A percentile compares a stretch with the other conserved stretches of the same genome.
phyloP scores from a whole-genome alignment of 23 tunicate species.

The Ascidia mentula region DNA sequence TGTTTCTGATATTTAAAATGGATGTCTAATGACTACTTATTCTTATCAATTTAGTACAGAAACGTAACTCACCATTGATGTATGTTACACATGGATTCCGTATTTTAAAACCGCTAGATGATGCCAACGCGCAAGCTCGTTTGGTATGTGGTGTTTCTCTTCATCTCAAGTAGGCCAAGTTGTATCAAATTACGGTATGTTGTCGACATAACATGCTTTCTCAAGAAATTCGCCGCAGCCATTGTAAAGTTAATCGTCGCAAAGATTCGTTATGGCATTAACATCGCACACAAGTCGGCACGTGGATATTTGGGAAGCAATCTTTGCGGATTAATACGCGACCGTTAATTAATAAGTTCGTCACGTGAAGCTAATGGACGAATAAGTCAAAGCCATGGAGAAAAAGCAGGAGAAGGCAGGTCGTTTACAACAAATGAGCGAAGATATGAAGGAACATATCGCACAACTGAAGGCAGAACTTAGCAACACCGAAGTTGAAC shows the following conservation, averaged over 20 bases:
- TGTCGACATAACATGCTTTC: not conserved
- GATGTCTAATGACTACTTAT: too few relatives aligned
- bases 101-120: not conserved
- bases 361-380: not conserved
- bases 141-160: not conserved
- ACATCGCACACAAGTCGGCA: not conserved
- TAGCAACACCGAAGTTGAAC: not conserved
- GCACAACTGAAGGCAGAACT: conserved; percentile 73
- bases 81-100: not conserved
- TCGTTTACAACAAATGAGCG: conserved; percentile 54
- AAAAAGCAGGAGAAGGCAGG: conserved; percentile 16
- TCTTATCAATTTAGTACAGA: too few relatives aligned
- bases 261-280: not conserved
- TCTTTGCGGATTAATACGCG: not conserved
- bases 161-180: not conserved
- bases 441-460: conserved; percentile 76
- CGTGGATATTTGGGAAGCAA: not conserved
- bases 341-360: not conserved
- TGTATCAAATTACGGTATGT: not conserved
- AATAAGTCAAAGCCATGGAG: not conserved
- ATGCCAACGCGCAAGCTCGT: not conserved
- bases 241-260: not conserved
- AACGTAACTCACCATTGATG: too few relatives aligned
- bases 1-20: too few relatives aligned
- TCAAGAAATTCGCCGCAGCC: not conserved